Evolutionary conservation across 2,888 invertebrate genomes (phyloP), one percentile per base, ranked within the genome.

Genomic region (Aleiodes testaceus): DNA sequence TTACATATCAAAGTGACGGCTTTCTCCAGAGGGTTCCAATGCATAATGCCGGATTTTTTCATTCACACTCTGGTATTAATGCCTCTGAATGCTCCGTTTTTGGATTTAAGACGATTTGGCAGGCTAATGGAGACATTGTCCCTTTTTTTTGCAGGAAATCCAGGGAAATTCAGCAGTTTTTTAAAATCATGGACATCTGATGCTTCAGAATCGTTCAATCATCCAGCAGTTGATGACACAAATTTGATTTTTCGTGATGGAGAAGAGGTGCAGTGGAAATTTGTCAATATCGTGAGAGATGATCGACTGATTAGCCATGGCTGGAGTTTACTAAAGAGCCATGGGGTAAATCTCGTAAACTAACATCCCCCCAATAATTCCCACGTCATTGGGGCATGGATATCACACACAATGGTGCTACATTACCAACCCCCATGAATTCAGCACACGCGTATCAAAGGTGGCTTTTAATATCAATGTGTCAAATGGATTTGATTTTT

Each of bases 1-100:
- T 87, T 87, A 85, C 87, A 87, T 87, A 85, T 87, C 87, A 87
- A 87, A 87, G 87, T 87, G 85, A 84, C 80, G 79, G 73, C 69
- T 75, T 74, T 72, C 74, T 74, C 64, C 52, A 55, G 73, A 70
- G 68, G 66, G 59, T 45, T 66, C 69, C 66, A 61, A 70, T 66
- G 72, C 69, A 64, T 73, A 26, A 78, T 75, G 72, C 42, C 14
- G 66, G 47, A 63, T 47, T 63, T 45, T 63, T 45, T 63, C 20
- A 7, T 49, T 45, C 42, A 11, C 20, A 44, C 69, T 68, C 36
- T 73, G 66, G 63, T 59, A 18, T 70, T 68, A 80, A 75, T 77
- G 77, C 76, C 69, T 53, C 68, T 55, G 75, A 77, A 77, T 76
- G 73, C 75, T 76, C 75, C 76, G 69, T 78, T 77, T 79, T 79